Percentiles rank a stretch among this genome's conserved stretches.
phyloP scores from a whole-genome alignment of 2,888 invertebrate species.

The Eristalis tenax region DNA sequence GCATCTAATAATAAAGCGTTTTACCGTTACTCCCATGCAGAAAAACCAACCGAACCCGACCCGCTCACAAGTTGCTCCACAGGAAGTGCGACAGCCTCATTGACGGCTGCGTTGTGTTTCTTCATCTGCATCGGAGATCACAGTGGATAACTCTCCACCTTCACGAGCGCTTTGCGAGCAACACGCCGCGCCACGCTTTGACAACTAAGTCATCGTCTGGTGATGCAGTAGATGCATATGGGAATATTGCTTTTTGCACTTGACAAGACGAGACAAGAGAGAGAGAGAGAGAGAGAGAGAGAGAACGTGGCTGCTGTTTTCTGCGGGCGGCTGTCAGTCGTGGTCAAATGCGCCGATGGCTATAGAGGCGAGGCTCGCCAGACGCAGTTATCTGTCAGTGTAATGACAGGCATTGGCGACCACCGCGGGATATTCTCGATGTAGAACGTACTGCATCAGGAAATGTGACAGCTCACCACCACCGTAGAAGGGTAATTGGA shows the following conservation, averaged over 20 bases:
- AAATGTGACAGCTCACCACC: conserved; percentile 43
- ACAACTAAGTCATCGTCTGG: conserved; percentile 56
- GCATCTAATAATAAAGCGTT: conserved; percentile 47
- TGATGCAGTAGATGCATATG: conserved; percentile 43
- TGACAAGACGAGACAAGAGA: conserved; percentile 35
- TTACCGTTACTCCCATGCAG: conserved; percentile 20
- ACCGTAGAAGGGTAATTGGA: conserved; percentile 66
- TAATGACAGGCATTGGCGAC: conserved; percentile 23
- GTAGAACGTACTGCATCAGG: conserved; percentile 51
- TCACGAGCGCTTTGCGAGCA: not conserved
- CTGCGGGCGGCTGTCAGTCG: conserved; percentile 23
- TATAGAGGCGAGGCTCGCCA: conserved; percentile 36
- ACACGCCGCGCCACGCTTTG: conserved; percentile 22
- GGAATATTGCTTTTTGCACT: conserved; percentile 60
- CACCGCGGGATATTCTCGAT: conserved; percentile 53
- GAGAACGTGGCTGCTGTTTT: conserved; percentile 16
- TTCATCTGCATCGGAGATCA: conserved; percentile 60
- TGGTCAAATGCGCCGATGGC: conserved; percentile 23
- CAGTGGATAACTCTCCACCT: conserved; percentile 28
- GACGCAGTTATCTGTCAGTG: conserved; percentile 31
- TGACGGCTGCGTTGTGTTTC: conserved; percentile 52
- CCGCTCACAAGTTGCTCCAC: conserved; percentile 50
- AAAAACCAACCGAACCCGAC: conserved; percentile 1
- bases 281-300: not conserved
- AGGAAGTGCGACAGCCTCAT: conserved; percentile 57